Base-by-base conservation (phyloP, 2,113 vertebrate species). In the Colaptes auratus region DNA sequence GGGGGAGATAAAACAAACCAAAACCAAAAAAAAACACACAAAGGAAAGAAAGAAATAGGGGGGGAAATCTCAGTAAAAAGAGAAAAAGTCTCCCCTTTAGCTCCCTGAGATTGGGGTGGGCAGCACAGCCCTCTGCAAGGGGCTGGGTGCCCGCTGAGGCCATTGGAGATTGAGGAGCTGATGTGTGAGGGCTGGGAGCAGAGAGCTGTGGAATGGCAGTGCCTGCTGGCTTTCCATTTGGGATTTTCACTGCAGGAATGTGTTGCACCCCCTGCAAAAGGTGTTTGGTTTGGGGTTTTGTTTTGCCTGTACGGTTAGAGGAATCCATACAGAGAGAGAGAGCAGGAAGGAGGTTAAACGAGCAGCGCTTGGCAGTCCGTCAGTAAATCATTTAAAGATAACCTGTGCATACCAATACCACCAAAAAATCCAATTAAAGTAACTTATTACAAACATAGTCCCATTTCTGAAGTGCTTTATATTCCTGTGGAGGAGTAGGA, bases 351-450 rank as follows among this genome's bases (percentile, higher is more conserved):
- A 92, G 72, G 88, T 91, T 84, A 82, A 95, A 90, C 61, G 85
- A 88, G 94, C 86, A 65, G 50, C 35, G 89, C 90, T 91, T 90
- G 93, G 59, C 86, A 95, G 73, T 84, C 88, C 86, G 79, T 86
- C 94, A 78, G 90, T 71, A 94, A 96, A 92, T 90, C 93, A 83
- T 78, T 82, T 84, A 64, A 64, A 55, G 93, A 95, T 91, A 93
- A 93, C 92, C 92, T 96, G 64, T 82, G 82, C 93, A 94, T 90
- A 94, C 92, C 81, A 82, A 93, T 77, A 81, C 23, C 4, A 5
- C 20, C 23, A 55, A 88, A 94, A 89, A 92, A 86, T 90, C 95
- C 75, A 96, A 89, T 95, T 82, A 94, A 84, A 93, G 88, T 64
- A 86, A 97, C 82, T 89, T 89, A 78, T 91, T 92, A 77, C 91